These are phyloP conservation scores for Trichopria drosophilae DNA, from an alignment of 2,888 invertebrate genomes.

Conservation along the genomic window DNA sequence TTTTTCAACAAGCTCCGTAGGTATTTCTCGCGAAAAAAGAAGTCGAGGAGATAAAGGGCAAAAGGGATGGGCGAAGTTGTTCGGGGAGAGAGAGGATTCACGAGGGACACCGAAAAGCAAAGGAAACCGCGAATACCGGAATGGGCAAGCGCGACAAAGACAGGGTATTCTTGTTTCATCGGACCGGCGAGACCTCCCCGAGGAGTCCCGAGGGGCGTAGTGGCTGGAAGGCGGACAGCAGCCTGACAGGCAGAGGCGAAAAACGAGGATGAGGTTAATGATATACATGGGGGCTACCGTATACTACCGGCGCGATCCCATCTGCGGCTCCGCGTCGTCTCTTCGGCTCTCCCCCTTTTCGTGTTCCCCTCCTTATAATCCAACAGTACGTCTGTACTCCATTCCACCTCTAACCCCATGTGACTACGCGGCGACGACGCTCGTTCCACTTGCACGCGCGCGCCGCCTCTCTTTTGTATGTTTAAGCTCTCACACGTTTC, in stretches of 20 bases:
- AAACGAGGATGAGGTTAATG: conserved; percentile 56
- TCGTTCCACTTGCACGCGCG: conserved; percentile 9
- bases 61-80: conserved; percentile 17
- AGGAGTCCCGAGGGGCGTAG: conserved; percentile 34
- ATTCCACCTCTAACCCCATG: conserved; percentile 19
- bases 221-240: no score
- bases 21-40: no score
- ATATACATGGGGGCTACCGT: conserved; percentile 54
- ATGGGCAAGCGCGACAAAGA: conserved; percentile 34
- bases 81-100: conserved; percentile 25
- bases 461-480: conserved; percentile 17
- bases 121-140: no score
- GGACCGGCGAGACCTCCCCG: conserved; percentile 42
- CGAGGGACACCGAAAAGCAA: no score
- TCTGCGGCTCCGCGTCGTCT: conserved; percentile 44
- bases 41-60: conserved; percentile 22
- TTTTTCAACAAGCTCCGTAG: no score
- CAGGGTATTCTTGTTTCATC: conserved; percentile 44
- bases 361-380: conserved; percentile 34
- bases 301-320: conserved; percentile 48
- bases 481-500: conserved; percentile 25
- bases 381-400: conserved; percentile 29
- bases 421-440: neutral
- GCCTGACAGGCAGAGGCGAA: conserved; percentile 45
- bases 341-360: conserved; percentile 5